These are phyloP conservation scores for Centropyge bicolor DNA, from an alignment of 2,797 vertebrate genomes.

Conservation along the genomic window DNA sequence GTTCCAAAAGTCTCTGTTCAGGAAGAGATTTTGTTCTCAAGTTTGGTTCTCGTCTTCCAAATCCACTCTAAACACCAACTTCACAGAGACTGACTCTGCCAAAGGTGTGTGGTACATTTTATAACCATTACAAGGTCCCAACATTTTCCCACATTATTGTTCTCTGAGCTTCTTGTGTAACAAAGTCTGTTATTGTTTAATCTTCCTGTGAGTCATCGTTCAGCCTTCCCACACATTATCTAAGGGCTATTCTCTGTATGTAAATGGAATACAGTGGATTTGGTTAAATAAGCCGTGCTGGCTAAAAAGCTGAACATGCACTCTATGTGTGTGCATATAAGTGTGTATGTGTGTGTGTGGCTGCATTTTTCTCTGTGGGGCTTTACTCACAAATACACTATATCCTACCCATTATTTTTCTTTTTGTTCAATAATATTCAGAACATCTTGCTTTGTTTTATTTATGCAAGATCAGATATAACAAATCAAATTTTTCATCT, in stretches of 20 bases:
- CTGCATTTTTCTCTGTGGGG: neutral
- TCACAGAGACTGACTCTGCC: neutral
- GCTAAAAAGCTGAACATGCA: neutral
- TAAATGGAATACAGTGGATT: conserved; percentile 35
- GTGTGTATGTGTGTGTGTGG: neutral
- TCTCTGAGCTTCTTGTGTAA: conserved; percentile 50
- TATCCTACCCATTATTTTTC: neutral
- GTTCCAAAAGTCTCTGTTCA: neutral
- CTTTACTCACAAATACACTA: neutral
- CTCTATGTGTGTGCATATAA: neutral
- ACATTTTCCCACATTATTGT: conserved; percentile 18
- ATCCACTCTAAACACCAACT: neutral
- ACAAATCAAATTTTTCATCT: neutral
- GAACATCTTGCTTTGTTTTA: neutral
- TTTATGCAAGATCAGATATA: neutral
- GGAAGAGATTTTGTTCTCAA: neutral
- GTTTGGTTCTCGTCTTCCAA: neutral
- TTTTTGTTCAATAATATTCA: neutral
- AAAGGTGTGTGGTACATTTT: neutral
- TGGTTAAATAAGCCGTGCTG: conserved; percentile 14
- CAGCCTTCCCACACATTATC: conserved; percentile 48
- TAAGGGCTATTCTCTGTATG: conserved; percentile 38
- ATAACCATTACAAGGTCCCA: neutral
- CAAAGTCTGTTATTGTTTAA: conserved; percentile 41
- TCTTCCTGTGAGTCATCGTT: conserved; percentile 55